Evolutionary conservation across 1,140 invertebrate species (phyloP).

Genomic region (Lutraria rhynchaena): DNA sequence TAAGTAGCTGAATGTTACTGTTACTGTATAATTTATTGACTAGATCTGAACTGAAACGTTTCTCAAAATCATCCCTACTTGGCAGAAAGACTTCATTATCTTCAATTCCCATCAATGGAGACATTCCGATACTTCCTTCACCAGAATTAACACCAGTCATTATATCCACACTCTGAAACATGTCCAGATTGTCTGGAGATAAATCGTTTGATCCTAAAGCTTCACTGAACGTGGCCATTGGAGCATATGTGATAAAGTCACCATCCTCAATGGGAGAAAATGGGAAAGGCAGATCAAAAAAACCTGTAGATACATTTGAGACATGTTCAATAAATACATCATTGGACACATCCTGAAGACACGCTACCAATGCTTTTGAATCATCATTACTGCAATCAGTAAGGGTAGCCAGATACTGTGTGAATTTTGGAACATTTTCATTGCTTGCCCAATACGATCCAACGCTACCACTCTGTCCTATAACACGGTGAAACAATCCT

Average conservation of each 20-base stretch:
- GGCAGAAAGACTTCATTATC: background rate
- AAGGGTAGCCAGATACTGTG: background rate
- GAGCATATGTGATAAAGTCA: conserved; percentile 38
- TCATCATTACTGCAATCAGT: background rate
- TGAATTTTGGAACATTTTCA: background rate
- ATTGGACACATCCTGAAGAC: background rate
- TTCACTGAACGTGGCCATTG: background rate
- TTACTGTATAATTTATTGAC: background rate
- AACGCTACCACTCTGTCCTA: conserved; percentile 34
- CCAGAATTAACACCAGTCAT: conserved; percentile 28
- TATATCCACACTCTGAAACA: conserved; percentile 39
- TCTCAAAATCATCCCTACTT: background rate
- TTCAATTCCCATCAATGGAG: background rate
- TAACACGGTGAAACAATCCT: conserved; percentile 59
- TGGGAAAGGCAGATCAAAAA: background rate
- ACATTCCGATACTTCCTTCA: conserved; percentile 29
- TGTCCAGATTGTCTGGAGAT: background rate
- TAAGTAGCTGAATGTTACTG: background rate
- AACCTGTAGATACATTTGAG: background rate
- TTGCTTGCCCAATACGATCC: background rate
- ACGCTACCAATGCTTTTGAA: background rate
- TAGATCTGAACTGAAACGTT: background rate
- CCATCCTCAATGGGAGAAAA: conserved; percentile 36
- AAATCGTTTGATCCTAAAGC: background rate
- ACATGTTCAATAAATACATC: background rate